Conservation (phyloP, 2,888 invertebrate genomes). For the Timema cristinae region DNA sequence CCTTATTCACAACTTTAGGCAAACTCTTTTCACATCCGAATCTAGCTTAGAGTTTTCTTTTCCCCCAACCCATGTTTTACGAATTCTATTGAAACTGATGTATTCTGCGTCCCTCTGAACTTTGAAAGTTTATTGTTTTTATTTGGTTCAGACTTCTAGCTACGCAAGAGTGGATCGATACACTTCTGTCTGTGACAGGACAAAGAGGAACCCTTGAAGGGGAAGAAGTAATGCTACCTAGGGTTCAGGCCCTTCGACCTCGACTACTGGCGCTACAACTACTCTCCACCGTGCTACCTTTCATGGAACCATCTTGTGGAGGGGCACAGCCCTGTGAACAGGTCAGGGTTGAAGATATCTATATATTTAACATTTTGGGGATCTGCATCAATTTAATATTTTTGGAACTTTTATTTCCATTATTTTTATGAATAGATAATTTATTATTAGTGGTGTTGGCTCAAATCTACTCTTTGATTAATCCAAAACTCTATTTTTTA, state of each 20-base stretch:
- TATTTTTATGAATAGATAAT: background rate
- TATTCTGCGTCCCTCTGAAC: too few species aligned
- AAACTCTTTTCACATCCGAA: too few species aligned
- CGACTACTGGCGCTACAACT: constrained; percentile 53
- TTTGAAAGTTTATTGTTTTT: too few species aligned
- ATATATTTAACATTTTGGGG: background rate
- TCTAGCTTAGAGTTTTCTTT: too few species aligned
- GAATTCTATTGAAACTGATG: too few species aligned
- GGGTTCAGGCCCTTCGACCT: constrained; percentile 49
- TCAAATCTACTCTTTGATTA: too few species aligned
- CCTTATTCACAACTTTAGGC: too few species aligned
- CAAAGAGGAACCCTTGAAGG: constrained; percentile 32
- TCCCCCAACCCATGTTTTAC: too few species aligned
- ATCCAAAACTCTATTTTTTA: too few species aligned
- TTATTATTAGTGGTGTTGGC: too few species aligned
- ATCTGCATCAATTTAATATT: too few species aligned
- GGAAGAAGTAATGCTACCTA: constrained; percentile 36
- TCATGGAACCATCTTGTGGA: constrained; percentile 41
- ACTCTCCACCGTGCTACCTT: constrained; percentile 50
- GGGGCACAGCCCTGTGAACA: constrained; percentile 45
- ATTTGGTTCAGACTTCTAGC: constrained; percentile 48
- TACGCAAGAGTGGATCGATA: constrained; percentile 50
- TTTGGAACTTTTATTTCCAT: background rate
- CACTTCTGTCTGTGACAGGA: constrained; percentile 47
- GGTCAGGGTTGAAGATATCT: constrained; percentile 36